Percentiles rank a stretch among this genome's conserved stretches.
Conservation (phyloP, 2,113 vertebrate species). For the Aldabrachelys gigantea region DNA sequence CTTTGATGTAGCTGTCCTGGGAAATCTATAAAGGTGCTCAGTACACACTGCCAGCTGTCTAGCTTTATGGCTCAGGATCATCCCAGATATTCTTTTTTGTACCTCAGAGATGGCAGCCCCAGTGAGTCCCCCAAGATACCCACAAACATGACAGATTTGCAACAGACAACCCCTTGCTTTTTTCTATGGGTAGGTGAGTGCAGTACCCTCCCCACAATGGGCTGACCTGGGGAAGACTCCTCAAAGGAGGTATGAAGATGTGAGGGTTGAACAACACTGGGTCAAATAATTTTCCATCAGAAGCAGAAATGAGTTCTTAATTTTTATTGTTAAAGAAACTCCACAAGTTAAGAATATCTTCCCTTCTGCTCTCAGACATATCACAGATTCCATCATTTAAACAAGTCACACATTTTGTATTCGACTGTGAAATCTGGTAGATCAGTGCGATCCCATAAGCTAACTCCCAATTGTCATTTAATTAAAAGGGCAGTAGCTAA, state of each 20-base stretch:
- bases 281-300: fast-evolving
- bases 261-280: not conserved
- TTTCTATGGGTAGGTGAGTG: not conserved
- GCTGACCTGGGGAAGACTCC: not conserved
- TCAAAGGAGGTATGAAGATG: not conserved
- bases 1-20: not conserved
- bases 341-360: slow-evolving; percentile 45
- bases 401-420: slow-evolving; percentile 53
- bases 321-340: slow-evolving; percentile 38
- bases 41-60: not conserved
- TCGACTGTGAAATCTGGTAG: slow-evolving; percentile 63
- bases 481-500: slow-evolving; percentile 76
- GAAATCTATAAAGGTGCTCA: not conserved
- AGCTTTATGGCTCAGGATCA: not conserved
- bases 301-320: not conserved
- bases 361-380: slow-evolving; percentile 32
- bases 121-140: not conserved
- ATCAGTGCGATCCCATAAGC: slow-evolving; percentile 66
- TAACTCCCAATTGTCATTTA: slow-evolving; percentile 70
- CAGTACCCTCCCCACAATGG: not conserved
- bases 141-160: not conserved
- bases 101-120: not conserved
- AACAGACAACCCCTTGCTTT: not conserved
- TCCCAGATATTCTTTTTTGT: not conserved
- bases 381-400: slow-evolving; percentile 47